Base-by-base conservation (phyloP, 2,797 vertebrate genomes). In the Lithobates pipiens region DNA sequence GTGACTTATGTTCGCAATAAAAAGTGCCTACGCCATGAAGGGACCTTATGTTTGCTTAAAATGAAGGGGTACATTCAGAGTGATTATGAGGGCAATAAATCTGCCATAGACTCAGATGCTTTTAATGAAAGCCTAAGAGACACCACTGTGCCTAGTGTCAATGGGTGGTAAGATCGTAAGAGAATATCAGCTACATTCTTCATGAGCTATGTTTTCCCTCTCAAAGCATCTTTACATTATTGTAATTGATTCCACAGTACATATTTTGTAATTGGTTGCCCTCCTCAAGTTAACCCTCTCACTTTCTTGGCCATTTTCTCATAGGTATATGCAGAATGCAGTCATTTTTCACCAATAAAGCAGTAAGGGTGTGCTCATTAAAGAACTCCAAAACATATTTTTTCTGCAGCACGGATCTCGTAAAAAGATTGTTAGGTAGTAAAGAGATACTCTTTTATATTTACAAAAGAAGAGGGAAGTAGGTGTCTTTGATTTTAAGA, bases 111-210 rank as follows among this genome's bases (percentile, higher is more conserved):
- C 25, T 11, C 77, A 69, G 27, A 69, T 69, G 77, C 75, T 63
- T 63, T 63, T 77, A 77, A 63, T 77, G 34, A 77, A 39, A 63
- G 63, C 75, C 32, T 77, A 63, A 63, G 75, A 77, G 10, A 63
- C 75, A 63, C 54, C n/a, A 77, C 54, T 63, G 75, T 63, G 54
- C 10, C 32, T 21, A 6, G 54, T 39, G 21, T 63, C 54, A 39
- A 36, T 77, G 54, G 75, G 75, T 36, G 54, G 75, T 32, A 36
- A 36, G 32, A 76, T 76, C 29, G 34, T 76, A 36, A 76, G 18
- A 76, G 29, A 39, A 61, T 23, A 61, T 61, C 18, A 61, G 21
- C 18, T 61, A 23, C 5, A 61, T 61, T 61, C 54, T 23, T 61
- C 32, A 77, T 7, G 54, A 76, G 4, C 29, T 21, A 8, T 8